Evolutionary conservation across 2,888 invertebrate species (phyloP).

Genomic region (Scrobipalpa costella): DNA sequence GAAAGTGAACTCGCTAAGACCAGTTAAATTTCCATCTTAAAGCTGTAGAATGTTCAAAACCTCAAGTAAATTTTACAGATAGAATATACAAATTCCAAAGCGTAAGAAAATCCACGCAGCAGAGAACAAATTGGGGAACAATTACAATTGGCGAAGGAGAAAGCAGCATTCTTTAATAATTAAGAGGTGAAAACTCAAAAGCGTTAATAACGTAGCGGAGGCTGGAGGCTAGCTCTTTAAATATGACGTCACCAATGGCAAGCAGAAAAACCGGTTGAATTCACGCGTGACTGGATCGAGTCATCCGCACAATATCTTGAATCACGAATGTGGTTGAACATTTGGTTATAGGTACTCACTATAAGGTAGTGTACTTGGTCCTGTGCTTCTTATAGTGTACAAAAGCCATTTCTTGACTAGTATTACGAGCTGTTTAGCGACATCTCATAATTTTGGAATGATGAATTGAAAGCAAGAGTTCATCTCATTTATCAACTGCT

Average conservation of each 20-base stretch:
- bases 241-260: conserved; percentile 62
- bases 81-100: background rate
- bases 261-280: conserved; percentile 70
- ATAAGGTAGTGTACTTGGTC: background rate
- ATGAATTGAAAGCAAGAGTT: conserved; percentile 3
- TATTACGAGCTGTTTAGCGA: background rate
- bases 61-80: background rate
- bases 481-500: background rate
- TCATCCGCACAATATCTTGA: conserved; percentile 62
- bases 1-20: conserved; percentile 26
- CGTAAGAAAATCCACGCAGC: background rate
- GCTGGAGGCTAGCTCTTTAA: conserved; percentile 19
- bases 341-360: background rate
- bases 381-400: background rate
- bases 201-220: conserved; percentile 5
- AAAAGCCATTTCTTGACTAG: background rate
- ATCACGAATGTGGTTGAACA: conserved; percentile 42
- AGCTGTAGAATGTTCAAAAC: background rate
- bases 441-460: background rate
- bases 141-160: conserved; percentile 14
- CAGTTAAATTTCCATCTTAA: conserved; percentile 11
- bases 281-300: conserved; percentile 62
- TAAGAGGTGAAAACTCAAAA: conserved; percentile 21
- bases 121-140: conserved; percentile 8
- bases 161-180: conserved; percentile 19